Conservation (phyloP, 2,797 vertebrate species). For the Thripadectes ignobilis region DNA sequence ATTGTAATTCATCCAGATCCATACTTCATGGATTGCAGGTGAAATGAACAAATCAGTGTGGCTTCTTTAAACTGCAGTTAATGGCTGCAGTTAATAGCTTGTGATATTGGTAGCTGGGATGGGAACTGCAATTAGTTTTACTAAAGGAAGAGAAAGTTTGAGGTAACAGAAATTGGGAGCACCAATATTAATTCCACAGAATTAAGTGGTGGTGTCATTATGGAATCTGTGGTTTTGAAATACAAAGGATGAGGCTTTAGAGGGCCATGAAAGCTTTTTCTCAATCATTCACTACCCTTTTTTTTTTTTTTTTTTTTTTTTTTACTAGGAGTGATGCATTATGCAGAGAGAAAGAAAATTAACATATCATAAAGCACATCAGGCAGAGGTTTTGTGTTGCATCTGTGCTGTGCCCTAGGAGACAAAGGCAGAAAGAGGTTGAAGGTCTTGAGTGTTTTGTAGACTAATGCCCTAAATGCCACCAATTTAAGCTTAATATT, state of each 20-base stretch:
- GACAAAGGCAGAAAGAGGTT: not conserved
- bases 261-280: not conserved
- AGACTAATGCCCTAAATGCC: not conserved
- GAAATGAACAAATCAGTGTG: not conserved
- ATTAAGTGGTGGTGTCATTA: not conserved
- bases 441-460: not conserved
- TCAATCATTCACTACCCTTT: not conserved
- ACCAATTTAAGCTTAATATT: not conserved
- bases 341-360: not conserved
- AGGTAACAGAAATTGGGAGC: not conserved
- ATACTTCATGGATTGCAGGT: not conserved
- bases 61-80: not conserved
- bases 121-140: not conserved
- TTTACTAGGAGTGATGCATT: fast-evolving
- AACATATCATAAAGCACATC: not conserved
- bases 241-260: not conserved
- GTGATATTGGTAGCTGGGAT: not conserved
- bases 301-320: too few relatives aligned
- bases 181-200: not conserved
- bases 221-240: not conserved
- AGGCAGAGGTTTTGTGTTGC: not conserved
- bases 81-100: not conserved
- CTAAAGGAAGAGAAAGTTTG: not conserved
- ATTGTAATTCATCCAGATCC: not conserved
- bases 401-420: not conserved